Conservation (phyloP, 1,140 invertebrate genomes). For the Trachymyrmex cornetzi region DNA sequence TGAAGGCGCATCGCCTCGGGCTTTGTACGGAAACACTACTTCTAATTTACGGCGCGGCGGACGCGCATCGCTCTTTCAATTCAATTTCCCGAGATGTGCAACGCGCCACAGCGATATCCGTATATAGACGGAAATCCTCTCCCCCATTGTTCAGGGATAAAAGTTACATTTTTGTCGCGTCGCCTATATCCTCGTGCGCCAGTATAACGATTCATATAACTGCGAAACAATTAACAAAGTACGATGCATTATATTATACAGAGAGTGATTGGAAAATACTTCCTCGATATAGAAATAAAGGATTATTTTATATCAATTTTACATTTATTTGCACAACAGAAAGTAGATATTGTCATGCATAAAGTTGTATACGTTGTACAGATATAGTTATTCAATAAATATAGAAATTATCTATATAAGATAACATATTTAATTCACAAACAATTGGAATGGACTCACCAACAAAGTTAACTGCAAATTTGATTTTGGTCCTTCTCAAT, state of each 20-base stretch:
- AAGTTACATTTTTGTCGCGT: constrained; percentile 37
- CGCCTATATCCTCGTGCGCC: background rate
- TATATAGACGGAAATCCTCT: constrained; percentile 56
- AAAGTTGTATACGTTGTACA: background rate
- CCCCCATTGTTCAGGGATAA: constrained; percentile 46
- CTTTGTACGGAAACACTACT: constrained; percentile 34
- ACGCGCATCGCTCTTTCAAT: constrained; percentile 55
- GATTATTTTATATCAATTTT: constrained; percentile 6
- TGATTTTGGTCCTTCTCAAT: no score
- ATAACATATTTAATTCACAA: no score
- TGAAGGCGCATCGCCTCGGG: constrained; percentile 39
- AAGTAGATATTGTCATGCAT: background rate
- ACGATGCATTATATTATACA: background rate
- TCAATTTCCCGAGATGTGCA: constrained; percentile 49
- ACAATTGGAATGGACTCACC: no score
- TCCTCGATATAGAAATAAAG: background rate
- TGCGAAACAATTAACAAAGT: constrained; percentile 7
- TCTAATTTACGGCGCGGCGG: constrained; percentile 36
- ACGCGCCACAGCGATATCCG: constrained; percentile 41
- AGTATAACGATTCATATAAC: background rate
- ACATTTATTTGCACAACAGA: background rate
- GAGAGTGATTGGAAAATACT: background rate
- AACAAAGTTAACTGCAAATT: no score
- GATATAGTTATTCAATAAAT: background rate
- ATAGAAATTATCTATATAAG: background rate